Evolutionary conservation across 2,113 vertebrate species (phyloP).

Genomic region (Limanda limanda): DNA sequence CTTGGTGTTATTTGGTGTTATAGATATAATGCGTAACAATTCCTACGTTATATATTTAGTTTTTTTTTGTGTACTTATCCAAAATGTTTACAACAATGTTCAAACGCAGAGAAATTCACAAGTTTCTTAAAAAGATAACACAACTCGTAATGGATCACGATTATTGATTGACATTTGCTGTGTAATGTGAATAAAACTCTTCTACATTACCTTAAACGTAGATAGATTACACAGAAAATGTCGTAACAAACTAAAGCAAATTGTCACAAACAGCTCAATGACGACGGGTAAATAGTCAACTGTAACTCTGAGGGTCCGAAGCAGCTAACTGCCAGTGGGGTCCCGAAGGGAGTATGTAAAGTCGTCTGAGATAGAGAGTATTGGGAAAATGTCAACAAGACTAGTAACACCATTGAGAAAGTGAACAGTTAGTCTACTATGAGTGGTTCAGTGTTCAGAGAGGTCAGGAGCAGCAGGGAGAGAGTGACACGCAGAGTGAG

Average conservation of each 20-base stretch:
- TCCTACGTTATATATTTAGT: too few relatives aligned
- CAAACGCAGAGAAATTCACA: too few relatives aligned
- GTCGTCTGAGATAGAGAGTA: not conserved
- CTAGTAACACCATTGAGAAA: slow-evolving; percentile 5
- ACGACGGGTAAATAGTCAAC: not conserved
- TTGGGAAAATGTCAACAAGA: not conserved
- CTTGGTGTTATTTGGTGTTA: too few relatives aligned
- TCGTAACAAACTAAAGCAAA: slow-evolving; percentile 25
- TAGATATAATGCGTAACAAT: too few relatives aligned
- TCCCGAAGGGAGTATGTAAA: not conserved
- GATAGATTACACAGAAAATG: slow-evolving; percentile 5
- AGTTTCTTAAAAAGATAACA: too few relatives aligned
- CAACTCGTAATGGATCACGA: too few relatives aligned
- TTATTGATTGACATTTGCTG: too few relatives aligned
- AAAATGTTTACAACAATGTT: too few relatives aligned
- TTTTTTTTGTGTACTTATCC: too few relatives aligned
- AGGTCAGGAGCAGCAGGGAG: not conserved
- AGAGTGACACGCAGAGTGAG: not conserved
- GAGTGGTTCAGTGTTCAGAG: not conserved
- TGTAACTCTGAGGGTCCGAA: not conserved
- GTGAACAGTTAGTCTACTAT: not conserved
- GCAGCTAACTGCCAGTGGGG: slow-evolving; percentile 7
- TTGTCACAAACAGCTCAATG: slow-evolving; percentile 1
- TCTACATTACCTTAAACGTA: too few relatives aligned
- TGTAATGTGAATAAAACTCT: not conserved